Evolutionary conservation across 2,113 vertebrate genomes (phyloP).

Genomic region (Gulo gulo): DNA sequence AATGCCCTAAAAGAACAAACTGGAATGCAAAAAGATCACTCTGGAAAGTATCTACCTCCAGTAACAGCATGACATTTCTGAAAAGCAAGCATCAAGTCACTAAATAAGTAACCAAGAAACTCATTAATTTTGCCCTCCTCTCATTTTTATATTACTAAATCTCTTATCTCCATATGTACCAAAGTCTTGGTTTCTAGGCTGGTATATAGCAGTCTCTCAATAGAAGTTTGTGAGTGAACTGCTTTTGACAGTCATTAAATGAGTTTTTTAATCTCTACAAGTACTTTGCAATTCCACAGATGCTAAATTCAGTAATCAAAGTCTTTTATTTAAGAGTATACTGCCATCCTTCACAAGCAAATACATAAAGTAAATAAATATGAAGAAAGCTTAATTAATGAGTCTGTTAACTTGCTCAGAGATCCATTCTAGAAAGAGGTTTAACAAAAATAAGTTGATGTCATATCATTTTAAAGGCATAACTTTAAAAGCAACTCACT

Average conservation of each 20-base stretch:
- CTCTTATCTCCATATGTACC: neutral
- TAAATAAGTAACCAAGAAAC: neutral
- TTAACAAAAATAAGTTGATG: neutral
- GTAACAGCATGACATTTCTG: neutral
- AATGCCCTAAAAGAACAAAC: neutral
- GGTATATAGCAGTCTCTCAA: neutral
- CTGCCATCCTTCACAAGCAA: neutral
- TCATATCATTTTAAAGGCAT: neutral
- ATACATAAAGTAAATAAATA: neutral
- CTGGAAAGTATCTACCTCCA: neutral
- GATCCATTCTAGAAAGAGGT: neutral
- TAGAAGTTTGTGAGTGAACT: neutral
- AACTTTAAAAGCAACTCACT: conserved; percentile 29
- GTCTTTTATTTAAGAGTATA: conserved; percentile 26
- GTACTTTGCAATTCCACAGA: neutral
- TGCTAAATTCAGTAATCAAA: neutral
- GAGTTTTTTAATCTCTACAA: neutral
- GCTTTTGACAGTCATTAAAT: neutral
- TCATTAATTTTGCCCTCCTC: neutral
- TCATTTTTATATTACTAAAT: neutral
- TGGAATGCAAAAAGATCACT: neutral
- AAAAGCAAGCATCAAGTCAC: neutral
- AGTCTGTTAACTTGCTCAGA: neutral
- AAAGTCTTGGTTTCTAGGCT: neutral
- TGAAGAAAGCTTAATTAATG: neutral